Base-by-base conservation (phyloP, 2,797 vertebrate genomes). In the Acrossocheilus fasciatus region DNA sequence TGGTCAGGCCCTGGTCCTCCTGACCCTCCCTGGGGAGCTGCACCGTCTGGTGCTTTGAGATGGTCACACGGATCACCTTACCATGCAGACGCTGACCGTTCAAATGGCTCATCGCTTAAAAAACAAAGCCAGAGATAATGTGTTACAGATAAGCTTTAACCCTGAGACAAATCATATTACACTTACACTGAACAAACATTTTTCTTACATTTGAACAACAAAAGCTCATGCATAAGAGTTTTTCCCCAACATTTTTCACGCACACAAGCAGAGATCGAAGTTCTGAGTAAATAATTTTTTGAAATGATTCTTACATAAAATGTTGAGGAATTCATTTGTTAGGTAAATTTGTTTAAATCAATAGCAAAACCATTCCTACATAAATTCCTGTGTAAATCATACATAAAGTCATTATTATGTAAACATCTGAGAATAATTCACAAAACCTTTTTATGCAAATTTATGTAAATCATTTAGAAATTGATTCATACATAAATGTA, bases 11-110 rank as follows among this genome's bases (percentile, higher is more conserved):
- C 87, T 96, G 95, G 88, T 97, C 95, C 34, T 97, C 96, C 59
- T 96, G 95, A 26, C 96, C 97, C 77, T 96, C 95, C 52, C 92
- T 93, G 87, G 97, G 98, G 92, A 98, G 96, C 57, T 96, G 96
- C 87, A 99, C 96, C 75, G 93, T 90, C 1, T 95, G 96, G 89
- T 98, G 94, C 89, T 96, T 98, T 83, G 98, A 98, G 89, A 97
- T 78, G 77, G 95, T 97, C 89, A 96, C 92, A 23, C 90, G 94
- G 62, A 99, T 95, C 79, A 97, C 92, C 86, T 95, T 98, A 66
- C 97, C 97, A 68, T 98, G 96, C 90, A 98, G 94, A 91, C 92
- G 96, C 91, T 98, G 97, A 18, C 97, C 97, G 43, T 97, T 97
- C 89, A 99, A 92, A 91, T 98, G 93, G 88, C 92, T 96, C 95